phyloP scores from a whole-genome alignment of 2,888 invertebrate genomes.

The Flabesymbios commensalis region DNA sequence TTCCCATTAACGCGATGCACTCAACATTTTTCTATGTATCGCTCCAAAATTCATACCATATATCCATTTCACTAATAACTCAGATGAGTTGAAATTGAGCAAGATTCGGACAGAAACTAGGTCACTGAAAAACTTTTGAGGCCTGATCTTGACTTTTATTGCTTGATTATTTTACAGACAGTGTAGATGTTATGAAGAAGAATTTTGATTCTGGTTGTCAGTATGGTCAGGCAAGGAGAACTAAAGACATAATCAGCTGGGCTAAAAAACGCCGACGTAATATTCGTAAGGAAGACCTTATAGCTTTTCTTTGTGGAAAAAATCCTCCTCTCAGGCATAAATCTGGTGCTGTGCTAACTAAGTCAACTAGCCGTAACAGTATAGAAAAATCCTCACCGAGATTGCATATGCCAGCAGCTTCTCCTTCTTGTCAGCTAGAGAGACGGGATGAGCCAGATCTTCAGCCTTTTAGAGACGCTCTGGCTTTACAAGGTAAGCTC shows the following conservation, averaged over 20 bases:
- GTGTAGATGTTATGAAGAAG: conserved; percentile 72
- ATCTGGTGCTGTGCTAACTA: background rate
- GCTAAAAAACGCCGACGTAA: conserved; percentile 72
- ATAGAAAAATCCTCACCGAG: conserved; percentile 37
- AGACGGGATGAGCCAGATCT: conserved; percentile 67
- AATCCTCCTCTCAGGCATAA: conserved; percentile 65
- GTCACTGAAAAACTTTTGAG: too few species aligned
- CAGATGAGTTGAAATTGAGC: too few species aligned
- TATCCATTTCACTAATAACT: too few species aligned
- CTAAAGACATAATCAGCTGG: conserved; percentile 77
- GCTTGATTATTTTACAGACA: conserved; percentile 66
- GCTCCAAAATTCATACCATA: too few species aligned
- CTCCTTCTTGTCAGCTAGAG: conserved; percentile 10
- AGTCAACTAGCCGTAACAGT: conserved; percentile 16
- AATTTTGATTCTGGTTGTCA: conserved; percentile 74
- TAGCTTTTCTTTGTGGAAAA: conserved; percentile 75
- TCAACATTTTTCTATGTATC: too few species aligned
- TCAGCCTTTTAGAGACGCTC: conserved; percentile 76
- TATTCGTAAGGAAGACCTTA: conserved; percentile 76
- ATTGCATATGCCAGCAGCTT: too few species aligned
- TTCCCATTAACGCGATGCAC: too few species aligned
- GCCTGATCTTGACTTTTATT: background rate
- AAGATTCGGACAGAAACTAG: too few species aligned
- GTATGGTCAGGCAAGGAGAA: conserved; percentile 74
- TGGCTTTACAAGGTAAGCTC: conserved; percentile 69